These are phyloP conservation scores for Sweltsa coloradensis DNA, from an alignment of 1,140 invertebrate genomes.

Conservation along the genomic window DNA sequence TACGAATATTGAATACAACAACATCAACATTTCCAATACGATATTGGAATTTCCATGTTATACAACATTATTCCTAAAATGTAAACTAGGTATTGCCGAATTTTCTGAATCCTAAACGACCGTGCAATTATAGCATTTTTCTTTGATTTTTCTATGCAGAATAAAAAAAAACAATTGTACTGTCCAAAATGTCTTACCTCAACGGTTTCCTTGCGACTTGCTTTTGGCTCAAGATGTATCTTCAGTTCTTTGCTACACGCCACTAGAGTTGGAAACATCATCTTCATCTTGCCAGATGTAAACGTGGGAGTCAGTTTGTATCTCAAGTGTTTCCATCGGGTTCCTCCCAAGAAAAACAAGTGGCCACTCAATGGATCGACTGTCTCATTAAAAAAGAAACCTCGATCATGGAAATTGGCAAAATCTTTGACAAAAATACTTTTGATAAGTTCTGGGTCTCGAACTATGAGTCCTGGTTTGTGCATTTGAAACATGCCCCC, in stretches of 20 bases:
- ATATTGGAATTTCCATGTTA: too few relatives aligned
- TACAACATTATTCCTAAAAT: too few relatives aligned
- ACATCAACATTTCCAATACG: too few relatives aligned
- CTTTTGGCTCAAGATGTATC: slow-evolving; percentile 5
- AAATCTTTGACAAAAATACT: slow-evolving; percentile 21
- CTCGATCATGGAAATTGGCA: slow-evolving; percentile 10
- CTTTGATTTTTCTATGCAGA: too few relatives aligned
- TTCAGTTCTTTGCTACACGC: slow-evolving; percentile 13
- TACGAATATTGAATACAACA: too few relatives aligned
- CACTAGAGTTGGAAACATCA: slow-evolving; percentile 17
- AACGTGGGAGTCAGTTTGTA: slow-evolving; percentile 35
- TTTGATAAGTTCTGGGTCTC: slow-evolving; percentile 23
- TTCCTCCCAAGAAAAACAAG: slow-evolving; percentile 11
- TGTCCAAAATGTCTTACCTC: slow-evolving; percentile 18
- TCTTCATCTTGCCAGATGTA: slow-evolving; percentile 25
- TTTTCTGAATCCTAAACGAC: too few relatives aligned
- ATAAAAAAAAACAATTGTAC: too few relatives aligned
- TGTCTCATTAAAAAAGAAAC: slow-evolving; percentile 4
- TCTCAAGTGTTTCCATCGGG: slow-evolving; percentile 34
- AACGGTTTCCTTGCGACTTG: not conserved
- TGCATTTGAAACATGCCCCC: slow-evolving; percentile 13
- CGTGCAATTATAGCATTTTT: too few relatives aligned
- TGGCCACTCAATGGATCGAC: slow-evolving; percentile 8
- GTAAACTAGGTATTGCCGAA: too few relatives aligned
- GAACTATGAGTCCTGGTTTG: slow-evolving; percentile 18